Evolutionary conservation across 1,140 invertebrate species (phyloP), one percentile per base, ranked within the genome.

Genomic region (Drosophila auraria): DNA sequence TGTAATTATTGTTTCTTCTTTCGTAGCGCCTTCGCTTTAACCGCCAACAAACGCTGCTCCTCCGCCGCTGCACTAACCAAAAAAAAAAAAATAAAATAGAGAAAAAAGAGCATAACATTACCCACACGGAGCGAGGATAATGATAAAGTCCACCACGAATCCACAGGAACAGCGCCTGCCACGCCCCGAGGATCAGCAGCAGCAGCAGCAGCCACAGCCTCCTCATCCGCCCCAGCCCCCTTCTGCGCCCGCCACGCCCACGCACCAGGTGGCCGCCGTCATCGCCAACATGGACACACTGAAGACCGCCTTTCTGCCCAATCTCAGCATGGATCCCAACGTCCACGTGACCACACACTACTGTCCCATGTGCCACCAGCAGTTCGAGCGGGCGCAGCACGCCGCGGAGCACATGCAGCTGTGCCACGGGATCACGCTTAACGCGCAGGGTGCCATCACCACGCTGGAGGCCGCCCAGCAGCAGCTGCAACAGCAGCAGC

Each of bases 131-230:
- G 66, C 78, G 63, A 76, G 71, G 81, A 82, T 78, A 90, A 92
- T 92, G 91, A 76, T 92, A 89, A 92, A 92, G 81, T 92, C 91
- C 78, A 89, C 78, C 56, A 81, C 91, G 64, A 89, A 89, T 58
- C 81, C 87, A 91, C 91, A 92, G 91, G 91, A 92, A 92, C 74
- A 92, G 87, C 91, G 91, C 75, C 84, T 92, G 80, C 84, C 82
- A 86, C 91, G 91, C 42, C 83, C 91, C 75, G 91, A 86, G 77
- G 83, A 84, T 64, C 78, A 78, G 44, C 78, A 82, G 78, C 78
- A 66, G 50, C 58, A 64, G 69, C 58, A 66, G 57, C 75, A 66
- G 62, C 77, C 78, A 15, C 51, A 59, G 49, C 69, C 60, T 20
- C 76, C 73, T 51, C 78, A 73, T 40, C 70, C 61, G 14, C 66